Evolutionary conservation across 2,888 invertebrate species (phyloP), one percentile per base, ranked within the genome.

Genomic region (Heliconius charithonia): DNA sequence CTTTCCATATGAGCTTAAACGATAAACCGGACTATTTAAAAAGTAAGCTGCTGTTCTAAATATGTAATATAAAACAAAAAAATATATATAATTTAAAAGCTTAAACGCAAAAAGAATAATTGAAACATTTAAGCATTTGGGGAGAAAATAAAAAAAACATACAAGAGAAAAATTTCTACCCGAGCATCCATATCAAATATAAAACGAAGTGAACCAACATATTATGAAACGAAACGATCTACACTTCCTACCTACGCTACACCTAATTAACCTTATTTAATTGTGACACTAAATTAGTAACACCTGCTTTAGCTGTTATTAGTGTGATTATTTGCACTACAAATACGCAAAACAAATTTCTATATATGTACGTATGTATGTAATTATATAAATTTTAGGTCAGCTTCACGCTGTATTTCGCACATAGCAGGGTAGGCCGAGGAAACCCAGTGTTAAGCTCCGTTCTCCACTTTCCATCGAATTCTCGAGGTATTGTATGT

Each of bases 251-350:
- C 45, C 37, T 56, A 22, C 22, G 12, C n/a, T 85, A 82, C 85
- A 84, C 82, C 84, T 87, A 88, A 87, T 88, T 88, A 88, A 85
- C 82, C 81, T 37, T 79, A 86, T 84, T 86, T 85, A 80, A 67
- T 75, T 56, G 82, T 82, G 71, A 83, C 85, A 84, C 84, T 84
- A 87, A 89, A 89, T 88, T 89, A 87, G 82, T 82, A 82, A 84
- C 85, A 85, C 85, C 84, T 85, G 85, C 85, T 85, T 71, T 75
- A 25, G 59, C 37, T n/a, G 32, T 72, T 45, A n/a, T 29, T 59
- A 66, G 22, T 45, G 19, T 63, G 29, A 63, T 74, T 70, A 69
- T 76, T 63, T 70, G 62, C 59, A 70, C 62, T 59, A 27, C 27
- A 59, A 70, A 62, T 76, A 74, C 27, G 45, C 74, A 22, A 62